phyloP scores from a whole-genome alignment of 1,140 invertebrate genomes.

The Amphibalanus amphitrite region DNA sequence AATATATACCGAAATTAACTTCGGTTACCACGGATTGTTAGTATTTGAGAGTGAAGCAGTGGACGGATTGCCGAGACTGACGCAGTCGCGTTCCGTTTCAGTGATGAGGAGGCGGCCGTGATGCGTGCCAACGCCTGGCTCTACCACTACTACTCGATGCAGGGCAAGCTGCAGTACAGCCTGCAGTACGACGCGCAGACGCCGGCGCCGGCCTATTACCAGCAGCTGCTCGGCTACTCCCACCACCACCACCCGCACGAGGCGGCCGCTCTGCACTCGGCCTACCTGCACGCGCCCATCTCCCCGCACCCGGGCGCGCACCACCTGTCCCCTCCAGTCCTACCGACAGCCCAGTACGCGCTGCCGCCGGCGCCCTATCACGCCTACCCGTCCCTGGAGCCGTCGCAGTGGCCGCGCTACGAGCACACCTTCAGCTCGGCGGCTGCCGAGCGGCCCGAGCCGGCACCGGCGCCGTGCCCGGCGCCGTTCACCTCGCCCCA shows the following conservation, averaged over 20 bases:
- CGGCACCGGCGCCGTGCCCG: neutral
- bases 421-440: neutral
- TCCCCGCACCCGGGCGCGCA: neutral
- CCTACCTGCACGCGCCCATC: neutral
- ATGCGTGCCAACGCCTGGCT: slow-evolving; percentile 82
- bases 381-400: neutral
- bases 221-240: slow-evolving; percentile 18
- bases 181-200: slow-evolving; percentile 39
- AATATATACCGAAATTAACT: no score
- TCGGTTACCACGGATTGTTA: no score
- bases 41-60: no score
- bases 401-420: neutral
- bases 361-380: neutral
- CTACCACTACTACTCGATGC: slow-evolving; percentile 82
- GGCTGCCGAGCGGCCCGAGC: neutral
- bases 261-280: neutral
- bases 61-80: no score
- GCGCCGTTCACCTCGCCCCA: neutral
- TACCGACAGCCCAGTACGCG: neutral
- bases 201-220: slow-evolving; percentile 22
- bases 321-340: neutral
- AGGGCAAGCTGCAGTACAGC: slow-evolving; percentile 81
- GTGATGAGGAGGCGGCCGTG: slow-evolving; percentile 73
- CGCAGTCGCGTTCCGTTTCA: slow-evolving; percentile 25
- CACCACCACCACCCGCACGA: neutral